Percentiles rank a stretch among this genome's conserved stretches.
These are phyloP conservation scores for Drosophila santomea DNA, from an alignment of 1,140 invertebrate genomes.

Conservation along the genomic window DNA sequence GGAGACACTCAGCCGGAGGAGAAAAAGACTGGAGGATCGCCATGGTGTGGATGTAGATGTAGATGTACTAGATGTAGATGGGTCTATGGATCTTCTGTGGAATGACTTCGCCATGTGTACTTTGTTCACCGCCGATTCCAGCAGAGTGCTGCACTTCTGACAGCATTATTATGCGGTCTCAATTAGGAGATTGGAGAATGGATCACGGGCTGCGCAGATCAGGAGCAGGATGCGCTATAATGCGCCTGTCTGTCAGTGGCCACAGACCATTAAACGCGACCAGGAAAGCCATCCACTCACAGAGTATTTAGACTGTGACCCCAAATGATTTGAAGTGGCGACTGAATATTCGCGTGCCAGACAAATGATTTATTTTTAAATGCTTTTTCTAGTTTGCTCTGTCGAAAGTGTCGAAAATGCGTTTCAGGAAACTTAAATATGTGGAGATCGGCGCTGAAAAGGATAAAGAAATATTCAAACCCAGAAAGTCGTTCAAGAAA, in stretches of 20 bases:
- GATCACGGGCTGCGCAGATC: conserved; percentile 1
- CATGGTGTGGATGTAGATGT: conserved; percentile 1
- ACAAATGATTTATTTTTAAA: conserved; percentile 78
- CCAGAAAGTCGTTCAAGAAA: too few species aligned
- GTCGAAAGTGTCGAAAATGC: conserved; percentile 61
- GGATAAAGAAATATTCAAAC: too few species aligned
- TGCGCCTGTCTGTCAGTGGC: conserved; percentile 63
- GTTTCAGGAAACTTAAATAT: conserved; percentile 32
- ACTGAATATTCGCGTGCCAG: conserved; percentile 72
- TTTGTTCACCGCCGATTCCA: conserved; percentile 24
- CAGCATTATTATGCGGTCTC: conserved; percentile 73
- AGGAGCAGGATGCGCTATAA: conserved; percentile 43
- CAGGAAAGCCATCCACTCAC: conserved; percentile 29
- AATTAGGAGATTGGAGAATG: conserved; percentile 49
- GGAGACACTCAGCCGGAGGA: conserved; percentile 40
- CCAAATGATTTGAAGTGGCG: conserved; percentile 26
- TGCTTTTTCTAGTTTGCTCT: conserved; percentile 45
- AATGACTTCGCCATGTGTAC: conserved; percentile 60
- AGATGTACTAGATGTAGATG: conserved; percentile 6
- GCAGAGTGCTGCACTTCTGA: conserved; percentile 40
- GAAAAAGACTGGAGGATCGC: conserved; percentile 17
- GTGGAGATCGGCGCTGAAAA: not conserved
- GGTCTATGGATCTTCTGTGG: conserved; percentile 27
- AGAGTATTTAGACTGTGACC: conserved; percentile 40
- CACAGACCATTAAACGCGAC: conserved; percentile 55